Percentiles rank a stretch among this genome's conserved stretches.
phyloP scores from a whole-genome alignment of 1,140 invertebrate genomes.

The Apolygus lucorum region DNA sequence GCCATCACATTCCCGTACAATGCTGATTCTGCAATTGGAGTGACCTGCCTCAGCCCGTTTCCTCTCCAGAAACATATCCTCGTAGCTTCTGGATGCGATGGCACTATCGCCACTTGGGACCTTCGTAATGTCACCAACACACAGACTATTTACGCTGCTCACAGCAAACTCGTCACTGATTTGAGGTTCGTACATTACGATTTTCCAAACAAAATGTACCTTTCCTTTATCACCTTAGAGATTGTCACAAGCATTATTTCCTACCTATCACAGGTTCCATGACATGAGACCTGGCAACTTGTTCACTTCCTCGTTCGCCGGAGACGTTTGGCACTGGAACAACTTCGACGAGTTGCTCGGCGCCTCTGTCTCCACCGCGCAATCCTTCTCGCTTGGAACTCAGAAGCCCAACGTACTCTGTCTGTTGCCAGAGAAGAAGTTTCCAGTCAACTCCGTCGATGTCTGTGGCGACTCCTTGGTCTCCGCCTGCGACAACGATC shows the following conservation, averaged over 20 bases:
- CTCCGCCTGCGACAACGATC: slow-evolving; percentile 19
- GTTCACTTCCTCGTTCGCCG: slow-evolving; percentile 12
- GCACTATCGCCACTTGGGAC: slow-evolving; percentile 18
- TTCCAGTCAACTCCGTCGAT: slow-evolving; percentile 19
- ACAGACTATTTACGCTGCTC: slow-evolving; percentile 18
- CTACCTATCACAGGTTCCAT: slow-evolving; percentile 12
- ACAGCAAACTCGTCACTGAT: not conserved
- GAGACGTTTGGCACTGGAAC: slow-evolving; percentile 23
- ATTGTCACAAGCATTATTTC: too few species aligned
- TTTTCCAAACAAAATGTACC: too few species aligned
- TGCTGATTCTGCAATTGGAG: slow-evolving; percentile 5
- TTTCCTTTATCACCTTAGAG: too few species aligned
- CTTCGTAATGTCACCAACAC: not conserved
- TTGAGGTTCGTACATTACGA: slow-evolving; percentile 5
- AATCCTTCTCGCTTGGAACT: not conserved
- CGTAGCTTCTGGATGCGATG: slow-evolving; percentile 11
- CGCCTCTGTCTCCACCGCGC: not conserved
- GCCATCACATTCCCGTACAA: slow-evolving; percentile 17
- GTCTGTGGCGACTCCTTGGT: slow-evolving; percentile 12
- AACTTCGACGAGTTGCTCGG: slow-evolving; percentile 17
- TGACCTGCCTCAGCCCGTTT: slow-evolving; percentile 13
- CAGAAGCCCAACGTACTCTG: not conserved
- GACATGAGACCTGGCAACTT: slow-evolving; percentile 10
- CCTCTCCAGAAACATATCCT: slow-evolving; percentile 17
- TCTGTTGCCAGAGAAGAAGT: slow-evolving; percentile 2